Evolutionary conservation across 2,113 vertebrate species (phyloP), one percentile per base, ranked within the genome.

Genomic region (Oncorhynchus clarkii): DNA sequence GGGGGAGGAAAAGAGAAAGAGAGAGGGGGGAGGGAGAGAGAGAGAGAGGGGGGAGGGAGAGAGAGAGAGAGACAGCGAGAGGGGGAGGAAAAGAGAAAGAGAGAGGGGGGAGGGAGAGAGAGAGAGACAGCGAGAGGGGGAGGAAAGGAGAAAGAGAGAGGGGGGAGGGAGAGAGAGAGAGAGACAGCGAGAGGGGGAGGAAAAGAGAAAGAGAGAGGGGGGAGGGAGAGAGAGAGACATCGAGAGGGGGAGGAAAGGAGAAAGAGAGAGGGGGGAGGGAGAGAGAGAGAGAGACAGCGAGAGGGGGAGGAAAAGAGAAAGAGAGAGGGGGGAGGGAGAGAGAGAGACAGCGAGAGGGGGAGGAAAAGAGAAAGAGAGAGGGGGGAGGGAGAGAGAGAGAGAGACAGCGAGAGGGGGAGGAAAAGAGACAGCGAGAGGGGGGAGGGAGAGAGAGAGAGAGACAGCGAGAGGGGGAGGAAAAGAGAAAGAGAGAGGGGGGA

Each of bases 381-480:
- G 24, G 1, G 24, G 24, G 24, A 26, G 1, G 24, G n/a, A n/a
- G 24, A 24, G 24, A 26, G 1, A 26, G 24, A 26, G 24, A 26
- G 24, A 26, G 24, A 26, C 24, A 26, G 24, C 1, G 24, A 26
- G 1, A 26, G 24, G 24, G 24, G 24, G 24, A 26, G 24, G 24
- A 26, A 26, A 26, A 26, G 24, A 26, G 24, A 26, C 2, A 27
- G 27, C 3, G 27, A 27, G 27, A 2, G 27, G 2, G 69, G 4
- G 81, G 12, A 77, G 70, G 81, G n/a, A n/a, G 49, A 45, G 71
- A 75, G 8, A 22, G 16, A 70, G 69, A 16, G n/a, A n/a, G n/a
- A n/a, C n/a, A n/a, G 29, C 1, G 18, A 45, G 67, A 54, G 54
- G 67, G 4, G 80, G 12, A 78, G 70, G 82, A 39, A 34, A 70